Evolutionary conservation across 2,888 invertebrate genomes (phyloP).

Genomic region (Rhingia rostrata): DNA sequence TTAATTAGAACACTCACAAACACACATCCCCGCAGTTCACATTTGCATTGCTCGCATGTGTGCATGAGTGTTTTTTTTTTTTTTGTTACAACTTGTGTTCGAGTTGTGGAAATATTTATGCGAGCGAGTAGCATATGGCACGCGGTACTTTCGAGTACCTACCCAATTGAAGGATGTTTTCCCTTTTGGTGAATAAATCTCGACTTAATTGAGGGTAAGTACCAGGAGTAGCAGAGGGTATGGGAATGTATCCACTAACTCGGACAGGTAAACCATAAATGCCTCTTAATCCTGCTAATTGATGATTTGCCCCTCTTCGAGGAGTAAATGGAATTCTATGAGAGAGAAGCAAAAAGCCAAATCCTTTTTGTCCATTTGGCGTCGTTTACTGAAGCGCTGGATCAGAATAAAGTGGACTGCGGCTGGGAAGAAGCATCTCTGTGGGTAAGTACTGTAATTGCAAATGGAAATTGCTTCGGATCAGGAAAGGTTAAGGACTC

Average conservation of each 20-base stretch:
- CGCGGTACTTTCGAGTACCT: constrained; percentile 47
- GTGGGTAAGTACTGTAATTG: constrained; percentile 35
- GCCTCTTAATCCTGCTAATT: constrained; percentile 72
- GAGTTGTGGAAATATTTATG: constrained; percentile 70
- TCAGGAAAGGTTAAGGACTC: constrained; percentile 64
- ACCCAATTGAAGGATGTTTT: constrained; percentile 64
- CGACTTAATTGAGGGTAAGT: constrained; percentile 40
- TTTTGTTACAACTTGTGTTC: constrained; percentile 41
- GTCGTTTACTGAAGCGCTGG: constrained; percentile 67
- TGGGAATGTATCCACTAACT: constrained; percentile 38
- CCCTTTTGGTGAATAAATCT: constrained; percentile 52
- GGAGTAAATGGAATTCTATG: constrained; percentile 66
- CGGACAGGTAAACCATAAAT: constrained; percentile 57
- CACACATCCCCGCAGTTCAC: constrained; percentile 24
- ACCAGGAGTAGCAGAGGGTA: neutral
- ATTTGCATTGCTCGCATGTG: constrained; percentile 38
- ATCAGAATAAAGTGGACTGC: constrained; percentile 61
- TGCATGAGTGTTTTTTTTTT: too few species aligned
- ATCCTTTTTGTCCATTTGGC: constrained; percentile 59
- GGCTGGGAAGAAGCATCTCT: constrained; percentile 36
- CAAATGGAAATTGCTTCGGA: constrained; percentile 53
- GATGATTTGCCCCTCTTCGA: constrained; percentile 65
- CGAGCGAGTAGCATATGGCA: constrained; percentile 40
- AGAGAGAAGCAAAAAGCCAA: constrained; percentile 45
- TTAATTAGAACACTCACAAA: constrained; percentile 66